phyloP scores from a whole-genome alignment of 2,888 invertebrate species.

The Cephus nigrinus region DNA sequence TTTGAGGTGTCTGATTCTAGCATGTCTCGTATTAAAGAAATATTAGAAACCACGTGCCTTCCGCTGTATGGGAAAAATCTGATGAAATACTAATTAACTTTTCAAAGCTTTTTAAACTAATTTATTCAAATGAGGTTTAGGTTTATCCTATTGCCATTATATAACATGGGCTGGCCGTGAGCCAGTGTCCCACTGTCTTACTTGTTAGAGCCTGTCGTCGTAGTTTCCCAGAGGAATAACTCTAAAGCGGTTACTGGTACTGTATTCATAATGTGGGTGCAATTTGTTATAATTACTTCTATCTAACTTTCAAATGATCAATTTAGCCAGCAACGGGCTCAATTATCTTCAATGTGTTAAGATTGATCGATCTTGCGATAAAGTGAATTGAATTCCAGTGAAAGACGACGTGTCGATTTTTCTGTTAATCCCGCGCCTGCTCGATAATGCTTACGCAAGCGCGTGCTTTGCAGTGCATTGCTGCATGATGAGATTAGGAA shows the following conservation, averaged over 20 bases:
- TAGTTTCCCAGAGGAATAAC: background rate
- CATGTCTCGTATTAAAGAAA: background rate
- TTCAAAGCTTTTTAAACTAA: background rate
- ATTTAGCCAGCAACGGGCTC: background rate
- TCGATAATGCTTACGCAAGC: background rate
- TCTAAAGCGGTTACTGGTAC: background rate
- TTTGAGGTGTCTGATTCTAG: background rate
- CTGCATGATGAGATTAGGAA: background rate
- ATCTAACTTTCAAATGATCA: background rate
- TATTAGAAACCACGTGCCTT: background rate
- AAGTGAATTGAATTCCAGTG: background rate
- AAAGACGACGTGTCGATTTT: background rate
- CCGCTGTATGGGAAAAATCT: background rate
- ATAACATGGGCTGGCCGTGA: slow-evolving; percentile 45
- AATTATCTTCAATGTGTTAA: background rate
- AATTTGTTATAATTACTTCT: background rate
- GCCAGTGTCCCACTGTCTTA: slow-evolving; percentile 43
- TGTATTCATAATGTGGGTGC: background rate
- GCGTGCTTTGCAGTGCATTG: background rate
- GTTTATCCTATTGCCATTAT: slow-evolving; percentile 33
- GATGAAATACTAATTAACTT: background rate
- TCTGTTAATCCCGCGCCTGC: background rate
- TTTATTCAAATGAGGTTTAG: background rate
- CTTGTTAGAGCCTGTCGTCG: slow-evolving; percentile 8
- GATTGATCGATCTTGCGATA: background rate